phyloP scores from a whole-genome alignment of 2,888 invertebrate genomes.

The Physocephala rufipes region DNA sequence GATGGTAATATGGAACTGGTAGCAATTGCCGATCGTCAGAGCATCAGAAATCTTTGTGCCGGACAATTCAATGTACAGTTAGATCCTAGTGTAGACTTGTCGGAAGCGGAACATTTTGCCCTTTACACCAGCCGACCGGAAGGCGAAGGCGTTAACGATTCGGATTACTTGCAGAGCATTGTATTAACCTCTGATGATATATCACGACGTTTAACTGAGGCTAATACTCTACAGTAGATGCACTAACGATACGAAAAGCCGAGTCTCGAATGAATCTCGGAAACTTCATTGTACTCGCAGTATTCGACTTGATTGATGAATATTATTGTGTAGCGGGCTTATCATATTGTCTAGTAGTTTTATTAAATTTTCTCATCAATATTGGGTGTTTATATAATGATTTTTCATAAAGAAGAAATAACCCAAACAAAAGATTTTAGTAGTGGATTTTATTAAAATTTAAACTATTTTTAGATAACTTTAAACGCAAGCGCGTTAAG shows the following conservation, averaged over 20 bases:
- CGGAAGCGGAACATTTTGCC: conserved; percentile 88
- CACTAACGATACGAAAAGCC: background rate
- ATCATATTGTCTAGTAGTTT: background rate
- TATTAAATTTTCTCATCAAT: background rate
- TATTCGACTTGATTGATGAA: too few species aligned
- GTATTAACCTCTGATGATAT: conserved; percentile 68
- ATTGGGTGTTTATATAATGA: background rate
- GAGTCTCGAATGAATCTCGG: too few species aligned
- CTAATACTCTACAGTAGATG: conserved; percentile 56
- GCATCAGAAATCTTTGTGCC: conserved; percentile 64
- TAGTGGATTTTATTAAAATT: background rate
- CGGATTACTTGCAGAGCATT: conserved; percentile 80
- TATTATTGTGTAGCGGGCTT: background rate
- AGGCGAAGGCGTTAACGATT: conserved; percentile 64
- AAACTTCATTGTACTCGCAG: too few species aligned
- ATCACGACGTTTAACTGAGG: conserved; percentile 60
- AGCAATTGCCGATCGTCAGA: conserved; percentile 67
- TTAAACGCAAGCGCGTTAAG: conserved; percentile 62
- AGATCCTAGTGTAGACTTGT: conserved; percentile 73
- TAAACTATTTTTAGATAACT: conserved; percentile 67
- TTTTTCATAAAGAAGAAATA: background rate
- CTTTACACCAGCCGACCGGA: conserved; percentile 85
- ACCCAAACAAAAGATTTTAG: too few species aligned
- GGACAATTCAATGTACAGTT: conserved; percentile 63
- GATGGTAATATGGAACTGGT: conserved; percentile 71